These are phyloP conservation scores for Rhopalosiphum nymphaeae DNA, from an alignment of 2,888 invertebrate species.

Conservation along the genomic window DNA sequence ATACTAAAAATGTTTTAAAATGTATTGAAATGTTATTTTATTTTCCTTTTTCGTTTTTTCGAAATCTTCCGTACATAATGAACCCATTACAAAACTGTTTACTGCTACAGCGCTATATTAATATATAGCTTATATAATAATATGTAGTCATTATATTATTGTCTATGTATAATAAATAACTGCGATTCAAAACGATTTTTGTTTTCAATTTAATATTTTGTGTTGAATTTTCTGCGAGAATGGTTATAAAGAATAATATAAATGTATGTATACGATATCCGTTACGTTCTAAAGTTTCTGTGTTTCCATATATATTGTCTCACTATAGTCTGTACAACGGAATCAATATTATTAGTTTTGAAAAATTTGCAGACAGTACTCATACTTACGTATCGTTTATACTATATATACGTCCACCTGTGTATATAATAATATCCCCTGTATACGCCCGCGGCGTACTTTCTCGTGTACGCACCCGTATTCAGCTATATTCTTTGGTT, in stretches of 20 bases:
- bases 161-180: not conserved
- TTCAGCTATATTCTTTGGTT: no score
- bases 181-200: not conserved
- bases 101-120: not conserved
- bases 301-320: not conserved
- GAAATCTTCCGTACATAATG: not conserved
- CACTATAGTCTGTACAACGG: not conserved
- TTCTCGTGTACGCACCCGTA: not conserved
- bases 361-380: not conserved
- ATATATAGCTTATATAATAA: not conserved
- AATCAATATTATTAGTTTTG: not conserved
- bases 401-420: not conserved
- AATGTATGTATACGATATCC: not conserved
- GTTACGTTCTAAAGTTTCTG: conserved; percentile 4
- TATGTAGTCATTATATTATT: not conserved
- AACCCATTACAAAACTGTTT: not conserved
- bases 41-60: not conserved
- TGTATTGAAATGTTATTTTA: not conserved
- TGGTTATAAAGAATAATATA: not conserved
- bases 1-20: not conserved
- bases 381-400: no score
- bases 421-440: not conserved
- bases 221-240: not conserved
- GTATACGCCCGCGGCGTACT: not conserved
- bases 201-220: conserved; percentile 2